Base-by-base conservation (phyloP, 2,888 invertebrate genomes). In the Ornithoptera alexandrae region DNA sequence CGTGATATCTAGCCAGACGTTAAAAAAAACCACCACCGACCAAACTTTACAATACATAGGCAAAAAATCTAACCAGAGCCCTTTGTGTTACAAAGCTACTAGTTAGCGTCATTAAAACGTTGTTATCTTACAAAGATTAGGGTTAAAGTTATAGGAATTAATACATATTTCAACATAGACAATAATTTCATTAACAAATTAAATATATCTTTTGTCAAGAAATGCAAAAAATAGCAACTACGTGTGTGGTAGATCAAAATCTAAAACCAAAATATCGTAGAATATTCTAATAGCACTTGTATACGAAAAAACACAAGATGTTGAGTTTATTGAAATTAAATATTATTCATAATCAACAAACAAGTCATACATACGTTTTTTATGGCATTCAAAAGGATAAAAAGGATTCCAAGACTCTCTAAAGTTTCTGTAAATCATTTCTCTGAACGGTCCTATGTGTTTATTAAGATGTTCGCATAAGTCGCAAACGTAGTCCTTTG, bases 381-480 rank as follows among this genome's bases (percentile, higher is more conserved):
- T 78, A 22, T 81, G 77, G 66, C 90, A 90, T 2, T 79, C 65
- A 20, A 85, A 83, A 20, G 72, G 78, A 66, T 78, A 89, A 3
- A 85, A 77, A 0, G 82, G 79, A 46, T 85, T 83, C 91, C 91
- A 91, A 90, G 90, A 91, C 24, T 74, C 71, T 56, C 91, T 80
- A 6, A 91, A 82, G 10, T 81, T 71, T 0, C 59, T 62, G 53
- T 82, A 80, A 0, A 69, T 50, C 15, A 75, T 75, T 15, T 58
- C 0, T 24, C 57, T 50, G 0, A 46, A 62, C 3, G 60, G 66
- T 5, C 58, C 60, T 8, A 59, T 73, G 18, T 80, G 73, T 0
- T 71, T 67, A 6, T 75, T 70, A 56, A 91, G 74, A 68, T 83
- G 87, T 0, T 78, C 69, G 68, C 91, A 91, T 0, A 91, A 73